Conservation (phyloP, 2,797 vertebrate genomes). For the Microcaecilia unicolor region DNA sequence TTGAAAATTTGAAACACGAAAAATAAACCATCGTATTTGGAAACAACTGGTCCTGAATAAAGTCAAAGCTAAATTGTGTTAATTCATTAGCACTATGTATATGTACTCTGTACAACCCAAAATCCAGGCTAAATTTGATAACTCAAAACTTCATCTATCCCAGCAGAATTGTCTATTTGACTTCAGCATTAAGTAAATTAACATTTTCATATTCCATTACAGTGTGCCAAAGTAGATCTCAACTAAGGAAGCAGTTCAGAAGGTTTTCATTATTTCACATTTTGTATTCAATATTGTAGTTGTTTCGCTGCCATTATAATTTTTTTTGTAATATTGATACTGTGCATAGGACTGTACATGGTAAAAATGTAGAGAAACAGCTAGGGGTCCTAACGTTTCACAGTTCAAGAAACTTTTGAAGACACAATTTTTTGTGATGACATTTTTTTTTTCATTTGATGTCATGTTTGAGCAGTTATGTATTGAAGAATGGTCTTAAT, state of each 20-base stretch:
- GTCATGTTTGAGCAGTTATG: too few species aligned
- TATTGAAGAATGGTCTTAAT: too few species aligned
- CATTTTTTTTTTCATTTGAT: too few species aligned
- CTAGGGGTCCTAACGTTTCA: too few species aligned
- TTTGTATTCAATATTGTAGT: conserved; percentile 3
- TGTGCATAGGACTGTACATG: too few species aligned
- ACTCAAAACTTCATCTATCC: conserved; percentile 25
- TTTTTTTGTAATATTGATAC: too few species aligned
- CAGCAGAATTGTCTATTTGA: conserved; percentile 20
- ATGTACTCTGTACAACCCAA: conserved; percentile 31
- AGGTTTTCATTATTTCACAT: conserved; percentile 11
- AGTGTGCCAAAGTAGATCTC: conserved; percentile 19
- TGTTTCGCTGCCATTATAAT: too few species aligned
- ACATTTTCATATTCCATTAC: conserved; percentile 32
- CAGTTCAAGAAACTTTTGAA: too few species aligned
- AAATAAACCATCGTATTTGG: neutral
- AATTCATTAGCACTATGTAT: too few species aligned
- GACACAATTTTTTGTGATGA: too few species aligned
- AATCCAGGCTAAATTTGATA: conserved; percentile 29
- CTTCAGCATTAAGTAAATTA: conserved; percentile 34
- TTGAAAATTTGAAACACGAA: accelerated
- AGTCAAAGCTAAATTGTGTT: conserved; percentile 19
- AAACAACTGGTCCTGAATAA: too few species aligned
- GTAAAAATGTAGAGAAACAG: too few species aligned
- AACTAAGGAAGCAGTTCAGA: conserved; percentile 26